Evolutionary conservation across 1,140 invertebrate genomes (phyloP), one percentile per base, ranked within the genome.

Genomic region (Drosophila virilis): DNA sequence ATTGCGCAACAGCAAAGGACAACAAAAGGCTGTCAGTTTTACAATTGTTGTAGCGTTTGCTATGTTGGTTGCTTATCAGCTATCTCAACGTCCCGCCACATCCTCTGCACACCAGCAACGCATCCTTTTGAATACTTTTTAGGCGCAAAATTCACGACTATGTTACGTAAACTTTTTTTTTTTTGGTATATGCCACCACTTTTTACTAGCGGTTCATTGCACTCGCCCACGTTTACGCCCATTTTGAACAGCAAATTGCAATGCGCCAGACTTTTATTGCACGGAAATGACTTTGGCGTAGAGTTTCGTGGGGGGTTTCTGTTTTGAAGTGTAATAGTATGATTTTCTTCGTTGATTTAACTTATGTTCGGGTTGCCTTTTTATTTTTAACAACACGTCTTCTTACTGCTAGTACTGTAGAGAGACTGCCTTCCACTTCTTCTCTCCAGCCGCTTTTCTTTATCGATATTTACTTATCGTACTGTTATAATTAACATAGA

Each of bases 211-310:
- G 66, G 81, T 86, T 85, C 81, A 86, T 81, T 85, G 81, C 81
- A 81, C 81, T 86, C 45, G 12, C 8, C 46, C 35, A 43, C 22
- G 42, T 38, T 46, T 10, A 66, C 48, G 50, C 59, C 35, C 52
- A 66, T 43, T 43, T 60, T 58, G 48, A 58, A 42, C 64, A 75
- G 71, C 45, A 72, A 78, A 86, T 82, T 82, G 75, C 82, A 78
- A 82, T 80, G 78, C 71, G 75, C 78, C 74, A 68, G 75, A 78
- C 62, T 81, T 82, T 85, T 86, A 86, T 81, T 85, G 71, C 71
- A 77, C 74, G 82, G 82, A 85, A 88, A 88, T 86, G 82, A 73
- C 62, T 69, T 62, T 46, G 68, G 66, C 32, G 46, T 22, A 55
- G 55, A 60, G 67, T 73, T 69, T 57, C 65, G 65, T 73, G 38